Percentiles rank a stretch among this genome's conserved stretches.
phyloP scores from a whole-genome alignment of 2,888 invertebrate species.

The Watsonalla binaria region DNA sequence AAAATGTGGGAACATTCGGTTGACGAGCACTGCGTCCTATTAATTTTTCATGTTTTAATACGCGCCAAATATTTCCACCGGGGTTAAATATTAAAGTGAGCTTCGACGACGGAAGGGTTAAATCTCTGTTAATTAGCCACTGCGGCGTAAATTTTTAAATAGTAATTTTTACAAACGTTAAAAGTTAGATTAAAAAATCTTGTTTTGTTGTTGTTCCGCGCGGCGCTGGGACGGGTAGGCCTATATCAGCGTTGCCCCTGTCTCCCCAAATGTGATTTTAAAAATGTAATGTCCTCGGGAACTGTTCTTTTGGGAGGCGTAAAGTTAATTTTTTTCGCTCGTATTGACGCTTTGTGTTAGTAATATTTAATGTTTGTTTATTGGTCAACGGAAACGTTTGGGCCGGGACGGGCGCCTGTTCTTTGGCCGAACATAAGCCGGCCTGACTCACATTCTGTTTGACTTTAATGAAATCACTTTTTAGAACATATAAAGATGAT shows the following conservation, averaged over 20 bases:
- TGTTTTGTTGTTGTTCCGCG: conserved; percentile 54
- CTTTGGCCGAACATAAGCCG: conserved; percentile 11
- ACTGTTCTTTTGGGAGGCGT: conserved; percentile 64
- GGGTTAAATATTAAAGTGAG: conserved; percentile 70
- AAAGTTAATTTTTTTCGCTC: conserved; percentile 65
- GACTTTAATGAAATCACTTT: conserved; percentile 43
- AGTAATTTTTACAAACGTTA: conserved; percentile 79
- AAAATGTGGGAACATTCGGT: conserved; percentile 20
- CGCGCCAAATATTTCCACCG: conserved; percentile 76
- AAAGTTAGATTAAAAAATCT: conserved; percentile 77
- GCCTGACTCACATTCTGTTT: conserved; percentile 49
- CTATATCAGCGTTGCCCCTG: conserved; percentile 53
- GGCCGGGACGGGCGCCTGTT: conserved; percentile 14
- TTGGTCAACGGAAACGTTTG: conserved; percentile 50
- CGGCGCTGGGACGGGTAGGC: conserved; percentile 58
- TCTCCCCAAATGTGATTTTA: conserved; percentile 64
- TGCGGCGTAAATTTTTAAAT: conserved; percentile 73
- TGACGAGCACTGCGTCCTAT: conserved; percentile 49
- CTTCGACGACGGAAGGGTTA: conserved; percentile 77
- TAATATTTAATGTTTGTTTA: conserved; percentile 70
- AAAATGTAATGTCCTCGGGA: conserved; percentile 68
- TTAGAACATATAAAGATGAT: background rate
- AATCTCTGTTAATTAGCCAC: conserved; percentile 77
- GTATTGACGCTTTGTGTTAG: conserved; percentile 60
- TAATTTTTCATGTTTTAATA: conserved; percentile 78